These are phyloP conservation scores for Leptopilina clavipes DNA, from an alignment of 1,140 invertebrate species.

Conservation along the genomic window DNA sequence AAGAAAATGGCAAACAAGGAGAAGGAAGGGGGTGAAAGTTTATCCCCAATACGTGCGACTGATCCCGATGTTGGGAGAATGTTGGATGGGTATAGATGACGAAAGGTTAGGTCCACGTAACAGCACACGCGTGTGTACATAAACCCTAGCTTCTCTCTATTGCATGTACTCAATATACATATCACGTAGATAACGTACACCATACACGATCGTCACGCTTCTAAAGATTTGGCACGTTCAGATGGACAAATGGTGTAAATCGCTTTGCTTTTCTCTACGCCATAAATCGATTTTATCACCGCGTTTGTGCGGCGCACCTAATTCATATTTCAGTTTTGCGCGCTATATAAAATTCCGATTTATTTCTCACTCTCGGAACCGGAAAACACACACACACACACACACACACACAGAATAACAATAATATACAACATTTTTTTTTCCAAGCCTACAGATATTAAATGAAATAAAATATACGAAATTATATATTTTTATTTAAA, in stretches of 20 bases:
- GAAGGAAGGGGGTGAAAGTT: constrained; percentile 56
- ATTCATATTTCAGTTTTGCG: background rate
- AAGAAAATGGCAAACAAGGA: constrained; percentile 10
- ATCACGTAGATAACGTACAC: constrained; percentile 40
- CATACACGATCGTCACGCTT: constrained; percentile 45
- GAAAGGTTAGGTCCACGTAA: constrained; percentile 28
- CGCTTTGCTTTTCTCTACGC: constrained; percentile 45
- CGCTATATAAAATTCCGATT: background rate
- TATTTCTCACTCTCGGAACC: background rate
- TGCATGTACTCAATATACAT: constrained; percentile 32
- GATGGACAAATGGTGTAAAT: constrained; percentile 49
- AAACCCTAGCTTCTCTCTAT: constrained; percentile 29
- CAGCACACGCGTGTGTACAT: constrained; percentile 20
- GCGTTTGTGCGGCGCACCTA: background rate
- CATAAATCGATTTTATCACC: constrained; percentile 29
- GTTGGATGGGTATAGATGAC: constrained; percentile 20
- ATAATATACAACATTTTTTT: too few species aligned
- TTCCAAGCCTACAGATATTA: too few species aligned
- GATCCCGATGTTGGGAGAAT: constrained; percentile 50
- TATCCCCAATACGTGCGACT: constrained; percentile 67
- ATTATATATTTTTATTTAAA: too few species aligned
- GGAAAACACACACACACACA: background rate
- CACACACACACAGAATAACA: too few species aligned
- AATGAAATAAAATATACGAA: too few species aligned
- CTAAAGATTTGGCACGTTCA: constrained; percentile 52